phyloP scores from a whole-genome alignment of 2,113 vertebrate species.

The Girardinichthys multiradiatus region DNA sequence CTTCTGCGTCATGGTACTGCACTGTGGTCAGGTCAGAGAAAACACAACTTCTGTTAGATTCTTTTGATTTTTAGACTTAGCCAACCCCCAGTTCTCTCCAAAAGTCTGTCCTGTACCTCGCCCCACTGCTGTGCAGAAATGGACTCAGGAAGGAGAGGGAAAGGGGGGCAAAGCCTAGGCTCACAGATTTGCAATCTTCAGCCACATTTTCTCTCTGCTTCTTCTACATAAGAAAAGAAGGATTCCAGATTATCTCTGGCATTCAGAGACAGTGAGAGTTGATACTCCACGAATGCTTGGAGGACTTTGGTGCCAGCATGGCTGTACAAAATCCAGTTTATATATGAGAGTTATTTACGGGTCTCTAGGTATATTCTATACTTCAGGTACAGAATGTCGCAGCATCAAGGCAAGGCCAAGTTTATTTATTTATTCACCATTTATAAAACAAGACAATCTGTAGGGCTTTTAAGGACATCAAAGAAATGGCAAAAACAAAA shows the following conservation, averaged over 20 bases:
- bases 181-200: slow-evolving; percentile 71
- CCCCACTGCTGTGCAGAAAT: slow-evolving; percentile 14
- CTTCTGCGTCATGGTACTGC: slow-evolving; percentile 52
- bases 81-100: slow-evolving; percentile 17
- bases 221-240: slow-evolving; percentile 78
- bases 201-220: slow-evolving; percentile 62
- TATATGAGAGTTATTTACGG: slow-evolving; percentile 66
- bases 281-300: slow-evolving; percentile 66
- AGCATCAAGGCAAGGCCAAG: background rate
- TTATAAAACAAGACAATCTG: too few species aligned
- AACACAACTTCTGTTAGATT: slow-evolving; percentile 43
- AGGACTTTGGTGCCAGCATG: slow-evolving; percentile 63
- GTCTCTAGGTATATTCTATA: slow-evolving; percentile 12
- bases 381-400: background rate
- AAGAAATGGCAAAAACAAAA: too few species aligned
- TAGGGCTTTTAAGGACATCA: too few species aligned
- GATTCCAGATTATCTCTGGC: slow-evolving; percentile 81
- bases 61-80: slow-evolving; percentile 29
- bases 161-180: slow-evolving; percentile 52
- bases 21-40: slow-evolving; percentile 50
- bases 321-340: slow-evolving; percentile 58
- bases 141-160: slow-evolving; percentile 5
- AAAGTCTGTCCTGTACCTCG: slow-evolving; percentile 4
- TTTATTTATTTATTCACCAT: background rate
- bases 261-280: slow-evolving; percentile 69